Base-by-base conservation (phyloP, 2,888 invertebrate species). In the Tetropium fuscum region DNA sequence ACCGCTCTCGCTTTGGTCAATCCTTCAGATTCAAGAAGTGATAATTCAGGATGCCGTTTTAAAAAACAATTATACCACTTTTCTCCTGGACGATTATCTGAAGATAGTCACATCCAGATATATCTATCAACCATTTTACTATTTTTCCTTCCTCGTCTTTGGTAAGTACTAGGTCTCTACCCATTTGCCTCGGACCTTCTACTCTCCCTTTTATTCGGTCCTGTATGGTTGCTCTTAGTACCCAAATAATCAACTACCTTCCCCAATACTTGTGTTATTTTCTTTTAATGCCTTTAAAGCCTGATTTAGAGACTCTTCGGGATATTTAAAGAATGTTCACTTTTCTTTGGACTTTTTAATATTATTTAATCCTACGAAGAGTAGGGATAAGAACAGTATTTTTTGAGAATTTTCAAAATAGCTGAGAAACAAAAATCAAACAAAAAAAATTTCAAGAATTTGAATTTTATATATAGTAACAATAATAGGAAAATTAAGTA, bases 151-250 rank as follows among this genome's bases (percentile, higher is more conserved):
- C 45, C 20, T 60, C 34, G 25, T 44, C 25, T 36, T 19, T 54
- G 30, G 25, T 47, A 27, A 49, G 32, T 15, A 57, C 40, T 11
- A 44, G 36, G 11, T 57, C 44, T 32, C 13, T 40, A 27, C 43
- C 49, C 51, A 51, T 51, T 34, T 41, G 36, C 13, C 36, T 32
- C 16, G 34, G 41, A 43, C 13, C 34, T 56, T 47, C 22, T 48
- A 49, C 25, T 16, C 41, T 49, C 30, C 41, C 41, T 44, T 44
- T 54, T 44, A 54, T 45, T 13, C 43, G 18, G 54, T 54, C 54
- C 22, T 54, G 45, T 45, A 54, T 7, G 32, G 45, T 54, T 34
- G 45, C 27, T 27, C 27, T 45, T 36, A 38, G 54, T 44, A 54
- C 22, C 54, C 54, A 44, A 32, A 32, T 32, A 32, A 2, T 32